A percentile compares a stretch with the other conserved stretches of the same genome.
These are phyloP conservation scores for Cremastinae sp. DNA, from an alignment of 2,888 invertebrate species.

Conservation along the genomic window DNA sequence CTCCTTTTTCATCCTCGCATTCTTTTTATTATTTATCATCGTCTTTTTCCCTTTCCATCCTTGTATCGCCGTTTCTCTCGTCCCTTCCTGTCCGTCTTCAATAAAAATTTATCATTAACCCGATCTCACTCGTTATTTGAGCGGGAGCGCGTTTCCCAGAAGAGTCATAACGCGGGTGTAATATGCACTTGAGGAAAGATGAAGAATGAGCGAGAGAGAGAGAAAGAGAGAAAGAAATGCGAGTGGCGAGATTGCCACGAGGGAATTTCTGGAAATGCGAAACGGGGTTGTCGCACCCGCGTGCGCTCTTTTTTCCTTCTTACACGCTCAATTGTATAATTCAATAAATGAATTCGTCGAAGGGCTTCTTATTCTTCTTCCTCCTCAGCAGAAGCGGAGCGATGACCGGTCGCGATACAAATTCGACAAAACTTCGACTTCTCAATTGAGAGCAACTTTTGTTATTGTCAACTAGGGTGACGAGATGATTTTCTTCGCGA, in stretches of 20 bases:
- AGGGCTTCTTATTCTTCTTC: conserved; percentile 32
- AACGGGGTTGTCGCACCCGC: conserved; percentile 71
- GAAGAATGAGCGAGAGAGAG: conserved; percentile 16
- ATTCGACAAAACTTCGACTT: conserved; percentile 48
- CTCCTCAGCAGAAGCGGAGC: conserved; percentile 21
- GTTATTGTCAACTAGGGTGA: conserved; percentile 3
- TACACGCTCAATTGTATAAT: conserved; percentile 71
- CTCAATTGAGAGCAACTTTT: conserved; percentile 37
- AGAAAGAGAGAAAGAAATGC: not conserved
- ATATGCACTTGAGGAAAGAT: conserved; percentile 39
- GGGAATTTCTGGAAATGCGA: conserved; percentile 72
- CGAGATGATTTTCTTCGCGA: conserved; percentile 11
- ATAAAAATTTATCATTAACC: conserved; percentile 71
- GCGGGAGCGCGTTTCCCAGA: conserved; percentile 70
- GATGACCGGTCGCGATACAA: conserved; percentile 35
- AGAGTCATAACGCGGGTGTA: conserved; percentile 59
- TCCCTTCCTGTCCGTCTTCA: conserved; percentile 7
- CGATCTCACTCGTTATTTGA: conserved; percentile 69
- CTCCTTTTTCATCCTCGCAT: not conserved
- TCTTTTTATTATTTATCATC: not conserved
- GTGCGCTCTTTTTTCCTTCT: not conserved
- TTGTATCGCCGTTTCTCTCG: not conserved
- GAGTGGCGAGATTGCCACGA: conserved; percentile 41
- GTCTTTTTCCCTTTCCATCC: not conserved
- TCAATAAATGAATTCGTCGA: conserved; percentile 71